Conservation (phyloP, 2,888 invertebrate genomes). For the Caenorhabditis sp. region DNA sequence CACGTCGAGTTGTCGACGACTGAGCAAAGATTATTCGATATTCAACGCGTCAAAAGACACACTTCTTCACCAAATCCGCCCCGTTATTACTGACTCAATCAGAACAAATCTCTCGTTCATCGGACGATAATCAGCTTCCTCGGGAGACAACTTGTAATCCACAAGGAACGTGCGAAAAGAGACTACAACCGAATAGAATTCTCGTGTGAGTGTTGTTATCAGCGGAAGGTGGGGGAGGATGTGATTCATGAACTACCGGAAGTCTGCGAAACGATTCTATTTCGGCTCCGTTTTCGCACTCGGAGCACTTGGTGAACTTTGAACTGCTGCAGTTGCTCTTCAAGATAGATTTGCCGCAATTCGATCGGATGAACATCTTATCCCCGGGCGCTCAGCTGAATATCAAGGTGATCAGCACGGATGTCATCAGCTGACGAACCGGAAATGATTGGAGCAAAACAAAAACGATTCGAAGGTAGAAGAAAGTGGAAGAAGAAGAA, state of each 20-base stretch:
- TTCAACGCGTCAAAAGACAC: constrained; percentile 4
- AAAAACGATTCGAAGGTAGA: neutral
- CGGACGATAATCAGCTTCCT: neutral
- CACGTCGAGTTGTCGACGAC: neutral
- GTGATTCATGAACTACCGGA: neutral
- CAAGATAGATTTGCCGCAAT: too few species aligned
- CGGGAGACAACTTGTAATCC: neutral
- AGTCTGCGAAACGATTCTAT: too few species aligned
- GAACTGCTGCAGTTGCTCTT: too few species aligned
- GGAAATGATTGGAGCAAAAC: constrained; percentile 21
- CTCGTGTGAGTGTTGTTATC: neutral
- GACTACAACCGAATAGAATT: neutral
- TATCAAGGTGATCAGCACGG: constrained; percentile 23
- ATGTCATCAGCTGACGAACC: constrained; percentile 49
- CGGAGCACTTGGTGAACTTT: too few species aligned
- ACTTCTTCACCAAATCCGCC: neutral
- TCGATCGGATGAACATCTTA: constrained; percentile 35
- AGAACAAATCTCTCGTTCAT: neutral
- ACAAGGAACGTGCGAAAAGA: neutral
- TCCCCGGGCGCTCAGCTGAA: constrained; percentile 26
- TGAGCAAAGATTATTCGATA: constrained; percentile 27
- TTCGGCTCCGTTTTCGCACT: too few species aligned
- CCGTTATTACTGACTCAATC: neutral
- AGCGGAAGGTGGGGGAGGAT: neutral
- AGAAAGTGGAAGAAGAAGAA: neutral